Percentiles rank a stretch among this genome's conserved stretches.
Conservation (phyloP, 2,113 vertebrate species). For the Nestor notabilis region DNA sequence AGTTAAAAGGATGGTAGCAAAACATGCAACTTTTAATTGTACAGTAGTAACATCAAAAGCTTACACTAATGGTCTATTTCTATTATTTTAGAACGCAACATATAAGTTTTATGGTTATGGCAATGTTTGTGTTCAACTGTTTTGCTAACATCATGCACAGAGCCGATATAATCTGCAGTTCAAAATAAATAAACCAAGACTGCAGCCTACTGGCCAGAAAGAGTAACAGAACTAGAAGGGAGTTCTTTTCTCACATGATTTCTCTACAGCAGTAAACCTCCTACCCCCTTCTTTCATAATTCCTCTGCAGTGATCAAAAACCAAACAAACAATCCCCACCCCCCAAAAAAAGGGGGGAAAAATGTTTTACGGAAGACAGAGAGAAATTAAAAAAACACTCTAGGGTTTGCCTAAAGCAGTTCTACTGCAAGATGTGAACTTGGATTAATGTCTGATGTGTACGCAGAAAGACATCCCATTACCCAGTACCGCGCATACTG, state of each 20-base stretch:
- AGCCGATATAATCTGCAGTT: background rate
- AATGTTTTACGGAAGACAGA: background rate
- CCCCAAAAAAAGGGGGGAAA: too few relatives aligned
- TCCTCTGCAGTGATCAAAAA: background rate
- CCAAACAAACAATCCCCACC: background rate
- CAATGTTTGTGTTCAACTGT: background rate
- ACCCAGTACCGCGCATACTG: background rate
- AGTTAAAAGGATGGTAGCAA: background rate
- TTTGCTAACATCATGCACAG: background rate
- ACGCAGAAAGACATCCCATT: background rate
- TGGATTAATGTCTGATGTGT: background rate
- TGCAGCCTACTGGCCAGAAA: slow-evolving; percentile 18
- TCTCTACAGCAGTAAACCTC: background rate
- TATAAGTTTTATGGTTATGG: background rate
- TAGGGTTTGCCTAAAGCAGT: background rate
- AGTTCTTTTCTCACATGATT: background rate
- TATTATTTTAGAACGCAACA: slow-evolving; percentile 10
- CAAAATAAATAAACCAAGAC: slow-evolving; percentile 23
- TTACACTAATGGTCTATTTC: background rate
- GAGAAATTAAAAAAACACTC: background rate
- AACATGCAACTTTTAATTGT: background rate
- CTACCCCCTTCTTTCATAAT: background rate
- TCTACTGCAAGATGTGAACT: background rate
- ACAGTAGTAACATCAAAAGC: background rate
- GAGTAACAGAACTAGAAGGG: background rate